Evolutionary conservation across 35 echinoderm and acorn worm species (phyloP).

Genomic region (Holothuria glaberrima): DNA sequence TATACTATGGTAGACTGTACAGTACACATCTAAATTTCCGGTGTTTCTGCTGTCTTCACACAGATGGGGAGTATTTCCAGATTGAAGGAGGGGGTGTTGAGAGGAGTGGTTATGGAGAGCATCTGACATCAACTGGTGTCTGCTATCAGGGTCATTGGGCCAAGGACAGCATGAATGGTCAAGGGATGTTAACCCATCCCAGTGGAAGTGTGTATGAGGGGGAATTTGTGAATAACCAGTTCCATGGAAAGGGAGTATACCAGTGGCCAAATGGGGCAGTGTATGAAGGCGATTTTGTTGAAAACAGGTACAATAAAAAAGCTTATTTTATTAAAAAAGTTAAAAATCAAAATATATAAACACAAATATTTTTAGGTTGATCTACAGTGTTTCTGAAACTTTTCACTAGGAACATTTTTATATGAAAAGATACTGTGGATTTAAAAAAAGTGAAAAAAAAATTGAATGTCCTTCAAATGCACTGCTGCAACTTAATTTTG

Average conservation of each 20-base stretch:
- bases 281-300: slow-evolving; percentile 78
- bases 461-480: too few relatives aligned
- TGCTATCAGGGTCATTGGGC: slow-evolving; percentile 89
- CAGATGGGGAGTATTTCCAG: slow-evolving; percentile 85
- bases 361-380: too few relatives aligned
- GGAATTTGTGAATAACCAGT: slow-evolving; percentile 90
- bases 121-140: slow-evolving; percentile 75
- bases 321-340: neutral
- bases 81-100: slow-evolving; percentile 80
- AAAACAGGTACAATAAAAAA: slow-evolving; percentile 77
- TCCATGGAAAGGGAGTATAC: slow-evolving; percentile 88
- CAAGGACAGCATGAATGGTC: slow-evolving; percentile 90
- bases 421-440: too few relatives aligned
- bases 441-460: too few relatives aligned
- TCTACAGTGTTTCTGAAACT: too few relatives aligned
- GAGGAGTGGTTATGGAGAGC: slow-evolving; percentile 74
- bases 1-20: too few relatives aligned
- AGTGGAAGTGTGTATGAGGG: slow-evolving; percentile 84
- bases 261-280: slow-evolving; percentile 87
- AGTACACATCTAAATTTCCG: too few relatives aligned
- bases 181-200: slow-evolving; percentile 74
- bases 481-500: too few relatives aligned
- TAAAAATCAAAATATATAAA: too few relatives aligned
- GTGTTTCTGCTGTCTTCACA: neutral
- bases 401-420: too few relatives aligned